phyloP scores from a whole-genome alignment of 2,113 vertebrate genomes.

The Gallinago undulata region DNA sequence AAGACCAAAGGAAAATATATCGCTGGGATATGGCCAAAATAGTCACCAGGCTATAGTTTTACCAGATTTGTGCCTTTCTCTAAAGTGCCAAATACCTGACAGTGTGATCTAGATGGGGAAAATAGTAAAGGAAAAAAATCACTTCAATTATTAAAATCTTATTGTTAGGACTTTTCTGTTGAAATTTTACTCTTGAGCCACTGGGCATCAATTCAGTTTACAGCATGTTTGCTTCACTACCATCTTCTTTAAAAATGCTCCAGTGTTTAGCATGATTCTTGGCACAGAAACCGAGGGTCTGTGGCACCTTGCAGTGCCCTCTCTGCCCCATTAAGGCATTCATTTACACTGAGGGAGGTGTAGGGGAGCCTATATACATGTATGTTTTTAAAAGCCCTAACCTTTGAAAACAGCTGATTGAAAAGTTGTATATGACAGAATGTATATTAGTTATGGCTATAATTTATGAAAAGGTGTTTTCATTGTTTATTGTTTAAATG shows the following conservation, averaged over 20 bases:
- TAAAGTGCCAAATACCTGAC: not conserved
- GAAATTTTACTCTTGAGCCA: not conserved
- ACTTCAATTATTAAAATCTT: not conserved
- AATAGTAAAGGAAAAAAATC: not conserved
- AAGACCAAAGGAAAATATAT: not conserved
- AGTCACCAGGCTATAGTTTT: not conserved
- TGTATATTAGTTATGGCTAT: not conserved
- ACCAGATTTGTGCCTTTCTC: not conserved
- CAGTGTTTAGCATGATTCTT: not conserved
- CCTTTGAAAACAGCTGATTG: not conserved
- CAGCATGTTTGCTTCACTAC: not conserved
- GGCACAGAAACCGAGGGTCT: not conserved
- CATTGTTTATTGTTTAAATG: not conserved
- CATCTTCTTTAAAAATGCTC: not conserved
- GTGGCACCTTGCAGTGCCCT: not conserved
- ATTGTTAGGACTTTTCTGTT: not conserved
- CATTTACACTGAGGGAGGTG: fast-evolving
- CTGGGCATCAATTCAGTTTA: not conserved
- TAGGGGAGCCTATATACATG: not conserved
- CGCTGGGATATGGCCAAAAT: not conserved
- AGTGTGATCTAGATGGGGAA: not conserved
- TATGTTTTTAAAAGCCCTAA: not conserved
- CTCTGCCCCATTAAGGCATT: not conserved
- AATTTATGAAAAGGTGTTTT: not conserved
- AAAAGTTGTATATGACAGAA: not conserved